Percentiles rank a stretch among this genome's conserved stretches.
Conservation (phyloP, 2,797 vertebrate species). For the Pachyuromys duprasi region DNA sequence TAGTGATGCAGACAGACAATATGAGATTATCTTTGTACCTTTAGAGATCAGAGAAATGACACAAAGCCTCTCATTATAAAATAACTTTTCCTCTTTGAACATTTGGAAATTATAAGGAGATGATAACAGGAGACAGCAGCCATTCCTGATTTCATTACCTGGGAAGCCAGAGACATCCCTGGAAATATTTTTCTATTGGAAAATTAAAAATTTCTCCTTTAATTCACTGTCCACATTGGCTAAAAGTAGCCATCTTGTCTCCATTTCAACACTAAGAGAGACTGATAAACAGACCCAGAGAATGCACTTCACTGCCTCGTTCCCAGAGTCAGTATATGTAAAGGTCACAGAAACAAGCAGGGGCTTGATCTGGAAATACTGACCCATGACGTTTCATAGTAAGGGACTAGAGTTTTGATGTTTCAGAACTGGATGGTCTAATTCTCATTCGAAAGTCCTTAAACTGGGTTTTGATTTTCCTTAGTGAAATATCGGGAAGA, state of each 20-base stretch:
- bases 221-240: constrained; percentile 4
- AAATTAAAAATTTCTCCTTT: constrained; percentile 38
- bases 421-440: neutral
- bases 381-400: neutral
- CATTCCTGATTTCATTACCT: neutral
- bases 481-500: neutral
- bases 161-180: neutral
- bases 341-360: neutral
- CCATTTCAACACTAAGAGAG: neutral
- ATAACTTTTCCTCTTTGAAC: neutral
- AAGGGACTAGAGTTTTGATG: neutral
- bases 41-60: constrained; percentile 40
- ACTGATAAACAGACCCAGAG: neutral
- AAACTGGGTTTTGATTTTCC: neutral
- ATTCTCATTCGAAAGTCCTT: constrained; percentile 18
- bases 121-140: neutral
- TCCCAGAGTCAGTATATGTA: neutral
- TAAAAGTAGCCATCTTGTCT: neutral
- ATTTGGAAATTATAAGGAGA: constrained; percentile 46
- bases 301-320: neutral
- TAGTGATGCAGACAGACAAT: constrained; percentile 24
- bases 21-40: neutral
- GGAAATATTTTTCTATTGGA: neutral
- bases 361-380: neutral
- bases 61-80: constrained; percentile 31